phyloP scores from a whole-genome alignment of 2,113 vertebrate species.

The Zapus hudsonius region DNA sequence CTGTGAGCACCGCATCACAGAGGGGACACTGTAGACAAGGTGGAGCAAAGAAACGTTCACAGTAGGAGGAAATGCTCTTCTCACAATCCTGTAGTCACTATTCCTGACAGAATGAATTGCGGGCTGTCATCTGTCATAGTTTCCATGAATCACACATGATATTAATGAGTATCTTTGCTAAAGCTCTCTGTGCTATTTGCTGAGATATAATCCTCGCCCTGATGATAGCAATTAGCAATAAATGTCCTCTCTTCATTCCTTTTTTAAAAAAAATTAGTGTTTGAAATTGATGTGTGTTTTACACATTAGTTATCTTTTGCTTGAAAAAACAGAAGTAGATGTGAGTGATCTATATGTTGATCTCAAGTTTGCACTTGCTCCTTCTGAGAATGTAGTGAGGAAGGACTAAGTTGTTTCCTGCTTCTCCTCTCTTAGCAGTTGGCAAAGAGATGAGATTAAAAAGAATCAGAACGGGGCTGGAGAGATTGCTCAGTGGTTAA shows the following conservation, averaged over 20 bases:
- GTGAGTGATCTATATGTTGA: neutral
- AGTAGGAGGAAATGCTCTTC: neutral
- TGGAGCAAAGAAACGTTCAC: neutral
- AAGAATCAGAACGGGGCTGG: neutral
- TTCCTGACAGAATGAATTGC: neutral
- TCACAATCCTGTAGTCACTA: neutral
- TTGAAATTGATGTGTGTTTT: slow-evolving; percentile 38
- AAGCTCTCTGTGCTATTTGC: slow-evolving; percentile 30
- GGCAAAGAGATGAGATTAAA: neutral
- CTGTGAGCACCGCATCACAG: neutral
- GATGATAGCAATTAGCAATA: slow-evolving; percentile 60
- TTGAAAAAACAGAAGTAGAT: neutral
- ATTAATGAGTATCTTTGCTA: slow-evolving; percentile 63
- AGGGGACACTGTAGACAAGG: neutral
- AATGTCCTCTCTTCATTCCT: slow-evolving; percentile 29
- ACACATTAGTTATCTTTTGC: slow-evolving; percentile 18
- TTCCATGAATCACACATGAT: slow-evolving; percentile 43
- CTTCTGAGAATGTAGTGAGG: neutral
- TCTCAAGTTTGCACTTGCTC: neutral
- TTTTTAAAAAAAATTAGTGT: slow-evolving; percentile 29
- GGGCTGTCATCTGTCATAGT: slow-evolving; percentile 46
- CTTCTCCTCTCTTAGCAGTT: neutral
- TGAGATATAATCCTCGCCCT: slow-evolving; percentile 57
- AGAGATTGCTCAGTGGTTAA: neutral
- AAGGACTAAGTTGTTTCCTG: neutral